Percentiles rank a stretch among this genome's conserved stretches.
These are phyloP conservation scores for Xestobium rufovillosum DNA, from an alignment of 2,888 invertebrate species.

Conservation along the genomic window DNA sequence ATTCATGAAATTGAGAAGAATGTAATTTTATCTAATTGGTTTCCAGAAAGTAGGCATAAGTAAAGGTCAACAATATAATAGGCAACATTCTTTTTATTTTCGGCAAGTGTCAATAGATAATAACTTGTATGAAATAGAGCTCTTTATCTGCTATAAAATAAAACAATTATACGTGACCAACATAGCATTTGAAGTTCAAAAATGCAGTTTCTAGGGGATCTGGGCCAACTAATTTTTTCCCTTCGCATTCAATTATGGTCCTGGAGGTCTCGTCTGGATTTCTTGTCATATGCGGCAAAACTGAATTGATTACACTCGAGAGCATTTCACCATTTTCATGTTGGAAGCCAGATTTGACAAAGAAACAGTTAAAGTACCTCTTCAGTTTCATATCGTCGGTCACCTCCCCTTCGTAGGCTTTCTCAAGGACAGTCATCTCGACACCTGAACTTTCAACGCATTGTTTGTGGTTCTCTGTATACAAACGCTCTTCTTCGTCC, in stretches of 20 bases:
- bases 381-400: not conserved
- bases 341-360: slow-evolving; percentile 2
- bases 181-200: slow-evolving; percentile 2
- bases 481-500: not conserved
- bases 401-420: slow-evolving; percentile 1
- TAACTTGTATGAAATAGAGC: too few relatives aligned
- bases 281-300: not conserved
- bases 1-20: too few relatives aligned
- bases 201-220: not conserved
- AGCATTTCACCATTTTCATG: not conserved
- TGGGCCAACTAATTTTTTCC: not conserved
- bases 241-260: slow-evolving; percentile 1
- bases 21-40: too few relatives aligned
- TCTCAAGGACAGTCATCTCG: not conserved
- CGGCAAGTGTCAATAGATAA: too few relatives aligned
- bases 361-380: slow-evolving; percentile 1
- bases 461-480: not conserved
- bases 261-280: not conserved
- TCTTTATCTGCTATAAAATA: too few relatives aligned
- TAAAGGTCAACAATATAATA: too few relatives aligned
- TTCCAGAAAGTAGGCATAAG: too few relatives aligned
- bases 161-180: not conserved
- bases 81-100: too few relatives aligned
- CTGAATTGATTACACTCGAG: not conserved
- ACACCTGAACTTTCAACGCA: not conserved